Evolutionary conservation across 2,797 vertebrate genomes (phyloP), one percentile per base, ranked within the genome.

Genomic region (Cyclopterus lumpus): DNA sequence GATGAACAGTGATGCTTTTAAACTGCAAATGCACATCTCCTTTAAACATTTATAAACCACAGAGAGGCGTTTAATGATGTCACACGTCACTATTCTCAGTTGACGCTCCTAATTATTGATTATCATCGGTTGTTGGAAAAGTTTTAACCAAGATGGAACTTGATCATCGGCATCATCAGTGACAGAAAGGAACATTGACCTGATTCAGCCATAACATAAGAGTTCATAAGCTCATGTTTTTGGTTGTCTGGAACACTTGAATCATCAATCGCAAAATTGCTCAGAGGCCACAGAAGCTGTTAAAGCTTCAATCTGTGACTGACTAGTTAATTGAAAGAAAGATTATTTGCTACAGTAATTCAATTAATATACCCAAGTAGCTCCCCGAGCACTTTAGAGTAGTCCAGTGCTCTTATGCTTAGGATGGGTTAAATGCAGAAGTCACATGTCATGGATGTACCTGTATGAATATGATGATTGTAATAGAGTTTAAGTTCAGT

Each of bases 301-400:
- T 49, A 36, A 4, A 53, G 12, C 55, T 59, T 24, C 18, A 57
- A 61, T 10, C 34, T 67, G 24, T 62, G 3, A 38, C 20, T 62
- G 8, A 32, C 11, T 51, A 38, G 66, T 61, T 72, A 32, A 14
- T 10, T 34, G 5, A 48, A 28, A 14, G 11, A 28, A 38, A 24
- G 53, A 20, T 40, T 60, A 26, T 70, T 66, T 66, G 54, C 46
- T n/a, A 10, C 48, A 49, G n/a, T 58, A 5, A 71, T 9, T 67
- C 1, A 67, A 63, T 72, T 18, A 46, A 32, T 49, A 5, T 48
- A 7, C 6, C 38, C 9, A 22, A 22, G 8, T 51, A 12, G n/a
- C 48, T 51, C 48, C 46, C 20, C 6, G 2, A 48, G 18, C 46
- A 24, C 22, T 53, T 53, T 24, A 53, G 49, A 53, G 4, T 22